Evolutionary conservation across 1,140 invertebrate genomes (phyloP).

Genomic region (Calycopis cecrops): DNA sequence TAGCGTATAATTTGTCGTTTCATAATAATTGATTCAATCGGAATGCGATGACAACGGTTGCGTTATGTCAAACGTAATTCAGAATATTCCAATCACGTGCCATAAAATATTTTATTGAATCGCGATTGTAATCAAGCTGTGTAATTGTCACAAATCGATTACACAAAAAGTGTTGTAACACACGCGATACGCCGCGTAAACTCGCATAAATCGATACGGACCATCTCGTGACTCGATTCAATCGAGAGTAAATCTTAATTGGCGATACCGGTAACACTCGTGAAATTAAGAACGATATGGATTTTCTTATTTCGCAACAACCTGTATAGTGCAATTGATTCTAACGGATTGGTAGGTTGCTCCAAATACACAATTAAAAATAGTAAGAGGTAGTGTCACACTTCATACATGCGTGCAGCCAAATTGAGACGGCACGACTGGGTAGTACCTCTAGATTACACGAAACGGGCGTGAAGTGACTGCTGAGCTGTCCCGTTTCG

Average conservation of each 20-base stretch:
- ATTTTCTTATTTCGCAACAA: slow-evolving; percentile 9
- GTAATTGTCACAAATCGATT: slow-evolving; percentile 19
- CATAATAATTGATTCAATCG: too few species aligned
- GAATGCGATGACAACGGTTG: too few species aligned
- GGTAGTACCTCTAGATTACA: too few species aligned
- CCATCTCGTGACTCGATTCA: slow-evolving; percentile 20
- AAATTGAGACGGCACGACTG: too few species aligned
- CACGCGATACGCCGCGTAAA: slow-evolving; percentile 17
- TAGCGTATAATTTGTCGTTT: too few species aligned
- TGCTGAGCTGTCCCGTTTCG: too few species aligned
- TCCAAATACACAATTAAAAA: too few species aligned
- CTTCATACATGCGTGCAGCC: too few species aligned
- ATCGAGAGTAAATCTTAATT: slow-evolving; percentile 12
- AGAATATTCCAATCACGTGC: not conserved
- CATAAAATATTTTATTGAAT: slow-evolving; percentile 4
- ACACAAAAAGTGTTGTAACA: slow-evolving; percentile 4
- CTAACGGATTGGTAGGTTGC: too few species aligned
- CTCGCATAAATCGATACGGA: slow-evolving; percentile 13
- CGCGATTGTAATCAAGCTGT: not conserved
- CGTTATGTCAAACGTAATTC: too few species aligned
- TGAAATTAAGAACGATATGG: slow-evolving; percentile 8
- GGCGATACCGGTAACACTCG: slow-evolving; percentile 3
- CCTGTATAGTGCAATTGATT: not conserved
- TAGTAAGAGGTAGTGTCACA: too few species aligned
- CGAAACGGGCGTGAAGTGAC: too few species aligned